Evolutionary conservation across 2,888 invertebrate genomes (phyloP).

Genomic region (Drosophila macrospina): DNA sequence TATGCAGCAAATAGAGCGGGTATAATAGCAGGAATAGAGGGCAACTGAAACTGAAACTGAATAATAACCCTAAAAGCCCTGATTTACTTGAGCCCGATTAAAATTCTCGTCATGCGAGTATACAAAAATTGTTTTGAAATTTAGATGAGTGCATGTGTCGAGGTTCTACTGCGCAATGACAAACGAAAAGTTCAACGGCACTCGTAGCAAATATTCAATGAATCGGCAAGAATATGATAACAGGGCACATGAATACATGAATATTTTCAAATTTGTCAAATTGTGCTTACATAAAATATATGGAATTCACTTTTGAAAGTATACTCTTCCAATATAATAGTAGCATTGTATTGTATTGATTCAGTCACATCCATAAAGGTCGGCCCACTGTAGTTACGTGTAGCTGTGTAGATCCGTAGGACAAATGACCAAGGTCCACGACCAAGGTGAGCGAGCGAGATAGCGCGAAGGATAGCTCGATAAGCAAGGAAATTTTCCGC

Average conservation of each 20-base stretch:
- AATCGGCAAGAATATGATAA: constrained; percentile 9
- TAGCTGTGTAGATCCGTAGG: no score
- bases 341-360: no score
- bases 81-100: constrained; percentile 1
- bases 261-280: no score
- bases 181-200: background rate
- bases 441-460: no score
- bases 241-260: background rate
- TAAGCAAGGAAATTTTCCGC: no score
- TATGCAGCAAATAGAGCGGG: constrained; percentile 17
- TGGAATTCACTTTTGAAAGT: no score
- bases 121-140: background rate
- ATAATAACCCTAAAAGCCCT: constrained; percentile 1
- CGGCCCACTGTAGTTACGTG: no score
- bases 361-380: no score
- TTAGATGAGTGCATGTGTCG: background rate
- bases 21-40: constrained; percentile 5
- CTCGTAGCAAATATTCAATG: background rate
- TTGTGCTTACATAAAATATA: no score
- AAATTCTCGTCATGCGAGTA: background rate
- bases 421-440: no score
- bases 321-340: no score
- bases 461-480: no score
- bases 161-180: background rate
- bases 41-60: background rate